These are phyloP conservation scores for Clanis bilineata DNA, from an alignment of 2,888 invertebrate genomes.

Conservation along the genomic window DNA sequence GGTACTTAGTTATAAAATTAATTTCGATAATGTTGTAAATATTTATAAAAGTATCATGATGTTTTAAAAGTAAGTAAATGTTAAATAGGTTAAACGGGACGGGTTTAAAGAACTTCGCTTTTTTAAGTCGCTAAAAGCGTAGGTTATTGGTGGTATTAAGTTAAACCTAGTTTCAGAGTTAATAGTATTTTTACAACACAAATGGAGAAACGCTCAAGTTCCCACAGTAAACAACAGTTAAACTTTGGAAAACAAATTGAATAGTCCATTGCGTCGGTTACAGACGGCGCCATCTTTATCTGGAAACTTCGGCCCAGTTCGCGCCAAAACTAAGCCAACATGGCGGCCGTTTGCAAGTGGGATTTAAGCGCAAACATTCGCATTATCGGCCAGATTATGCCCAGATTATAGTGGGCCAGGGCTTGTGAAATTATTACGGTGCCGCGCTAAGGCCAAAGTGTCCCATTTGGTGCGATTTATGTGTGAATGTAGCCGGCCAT, in stretches of 20 bases:
- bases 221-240: conserved; percentile 31
- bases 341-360: conserved; percentile 57
- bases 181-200: background rate
- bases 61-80: too few species aligned
- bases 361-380: conserved; percentile 74
- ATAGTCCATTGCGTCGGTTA: conserved; percentile 37
- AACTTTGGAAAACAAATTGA: conserved; percentile 17
- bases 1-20: too few species aligned
- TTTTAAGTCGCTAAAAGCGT: background rate
- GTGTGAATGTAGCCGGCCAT: conserved; percentile 75
- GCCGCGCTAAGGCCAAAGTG: conserved; percentile 72
- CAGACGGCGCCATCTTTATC: conserved; percentile 64
- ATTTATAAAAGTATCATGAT: too few species aligned
- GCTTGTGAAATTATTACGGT: conserved; percentile 77
- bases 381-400: conserved; percentile 80
- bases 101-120: background rate
- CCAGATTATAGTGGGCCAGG: conserved; percentile 78
- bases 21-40: too few species aligned
- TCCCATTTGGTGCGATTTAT: conserved; percentile 79
- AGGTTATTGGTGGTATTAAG: background rate
- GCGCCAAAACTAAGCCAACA: conserved; percentile 67
- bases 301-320: conserved; percentile 45
- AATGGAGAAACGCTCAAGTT: conserved; percentile 32
- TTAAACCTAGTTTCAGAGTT: background rate
- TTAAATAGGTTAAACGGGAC: background rate